These are phyloP conservation scores for Cinclus cinclus DNA, from an alignment of 2,113 vertebrate species.

Conservation along the genomic window DNA sequence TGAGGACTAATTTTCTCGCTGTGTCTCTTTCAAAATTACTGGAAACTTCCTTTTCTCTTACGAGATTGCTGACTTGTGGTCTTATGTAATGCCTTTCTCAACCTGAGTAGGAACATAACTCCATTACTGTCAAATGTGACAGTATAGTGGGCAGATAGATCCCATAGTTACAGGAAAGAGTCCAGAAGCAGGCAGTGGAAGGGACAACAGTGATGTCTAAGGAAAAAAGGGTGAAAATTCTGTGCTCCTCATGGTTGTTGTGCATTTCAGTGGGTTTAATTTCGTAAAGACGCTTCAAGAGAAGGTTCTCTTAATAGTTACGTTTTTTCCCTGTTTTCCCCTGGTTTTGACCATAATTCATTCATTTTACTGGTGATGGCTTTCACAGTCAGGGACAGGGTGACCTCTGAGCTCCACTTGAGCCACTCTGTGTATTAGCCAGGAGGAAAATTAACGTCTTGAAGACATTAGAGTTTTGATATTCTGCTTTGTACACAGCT, in stretches of 20 bases:
- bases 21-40: not conserved
- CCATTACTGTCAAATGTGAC: not conserved
- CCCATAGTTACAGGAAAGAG: not conserved
- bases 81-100: not conserved
- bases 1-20: not conserved
- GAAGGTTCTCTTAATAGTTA: not conserved
- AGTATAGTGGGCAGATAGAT: not conserved
- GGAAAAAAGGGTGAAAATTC: not conserved
- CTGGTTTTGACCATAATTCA: not conserved
- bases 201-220: not conserved
- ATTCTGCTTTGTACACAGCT: not conserved
- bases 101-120: not conserved
- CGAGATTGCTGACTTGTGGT: not conserved
- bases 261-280: not conserved
- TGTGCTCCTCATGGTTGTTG: accelerated
- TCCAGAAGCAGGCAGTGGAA: not conserved
- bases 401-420: not conserved
- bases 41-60: not conserved
- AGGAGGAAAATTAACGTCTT: not conserved
- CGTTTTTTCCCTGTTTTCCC: not conserved
- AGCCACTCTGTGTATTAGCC: not conserved
- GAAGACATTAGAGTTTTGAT: not conserved
- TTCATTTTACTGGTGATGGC: not conserved
- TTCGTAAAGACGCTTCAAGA: not conserved
- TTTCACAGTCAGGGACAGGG: not conserved